These are phyloP conservation scores for Athalia rosae DNA, from an alignment of 2,888 invertebrate species.

Conservation along the genomic window DNA sequence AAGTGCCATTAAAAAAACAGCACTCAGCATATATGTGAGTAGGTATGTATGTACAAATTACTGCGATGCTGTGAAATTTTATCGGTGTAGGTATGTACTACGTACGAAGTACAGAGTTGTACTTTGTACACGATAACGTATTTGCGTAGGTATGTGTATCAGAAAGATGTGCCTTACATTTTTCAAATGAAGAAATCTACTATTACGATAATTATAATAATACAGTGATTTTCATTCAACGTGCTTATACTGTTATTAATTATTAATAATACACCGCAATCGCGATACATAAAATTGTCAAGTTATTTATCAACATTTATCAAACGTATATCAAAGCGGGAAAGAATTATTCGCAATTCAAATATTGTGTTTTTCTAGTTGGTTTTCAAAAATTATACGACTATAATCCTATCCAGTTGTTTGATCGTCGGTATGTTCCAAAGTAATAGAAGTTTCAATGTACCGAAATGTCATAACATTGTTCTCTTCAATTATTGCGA, in stretches of 20 bases:
- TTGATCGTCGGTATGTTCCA: not conserved
- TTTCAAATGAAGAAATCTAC: conserved; percentile 25
- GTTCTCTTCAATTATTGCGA: not conserved
- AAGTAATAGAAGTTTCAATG: not conserved
- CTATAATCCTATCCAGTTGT: not conserved
- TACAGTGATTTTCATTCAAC: conserved; percentile 34
- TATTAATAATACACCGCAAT: conserved; percentile 32
- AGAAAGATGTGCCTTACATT: conserved; percentile 24
- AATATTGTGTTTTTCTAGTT: no score
- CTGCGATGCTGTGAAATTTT: conserved; percentile 11
- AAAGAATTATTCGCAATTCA: conserved; percentile 36
- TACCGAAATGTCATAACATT: not conserved
- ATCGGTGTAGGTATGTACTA: conserved; percentile 34
- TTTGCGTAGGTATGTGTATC: conserved; percentile 12
- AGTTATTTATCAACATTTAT: conserved; percentile 42
- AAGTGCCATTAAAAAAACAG: not conserved
- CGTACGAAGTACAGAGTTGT: not conserved
- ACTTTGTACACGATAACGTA: not conserved
- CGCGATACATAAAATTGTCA: conserved; percentile 34
- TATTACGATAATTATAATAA: not conserved
- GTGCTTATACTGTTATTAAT: conserved; percentile 39
- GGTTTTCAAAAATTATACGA: no score
- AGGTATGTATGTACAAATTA: no score
- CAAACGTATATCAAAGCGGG: conserved; percentile 39
- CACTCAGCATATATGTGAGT: no score